A percentile compares a stretch with the other conserved stretches of the same genome.
Conservation (phyloP, 2,113 vertebrate genomes). For the Actinemys pallida region DNA sequence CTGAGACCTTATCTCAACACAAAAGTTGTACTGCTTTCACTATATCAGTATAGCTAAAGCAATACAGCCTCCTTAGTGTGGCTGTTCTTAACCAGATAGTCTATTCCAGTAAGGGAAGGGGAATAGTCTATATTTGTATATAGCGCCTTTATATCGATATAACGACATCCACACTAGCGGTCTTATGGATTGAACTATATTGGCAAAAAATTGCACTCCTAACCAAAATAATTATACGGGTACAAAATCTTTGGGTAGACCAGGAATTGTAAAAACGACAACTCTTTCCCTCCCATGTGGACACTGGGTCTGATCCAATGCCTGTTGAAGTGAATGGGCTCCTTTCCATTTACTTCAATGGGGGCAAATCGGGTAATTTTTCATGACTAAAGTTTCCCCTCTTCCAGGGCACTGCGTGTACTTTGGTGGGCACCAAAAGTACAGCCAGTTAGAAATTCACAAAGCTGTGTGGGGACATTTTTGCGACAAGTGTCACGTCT, state of each 20-base stretch:
- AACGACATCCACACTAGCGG: not conserved
- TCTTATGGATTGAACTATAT: not conserved
- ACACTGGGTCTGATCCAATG: not conserved
- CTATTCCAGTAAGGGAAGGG: slow-evolving; percentile 14
- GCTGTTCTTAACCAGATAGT: not conserved
- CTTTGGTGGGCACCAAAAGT: not conserved
- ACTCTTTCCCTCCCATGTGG: not conserved
- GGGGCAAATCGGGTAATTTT: not conserved
- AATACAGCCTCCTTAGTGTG: not conserved
- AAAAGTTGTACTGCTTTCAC: not conserved
- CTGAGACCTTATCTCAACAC: not conserved
- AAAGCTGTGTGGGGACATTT: not conserved
- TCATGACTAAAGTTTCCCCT: not conserved
- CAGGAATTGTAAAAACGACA: not conserved
- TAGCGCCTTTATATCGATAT: not conserved
- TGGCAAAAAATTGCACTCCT: slow-evolving; percentile 31
- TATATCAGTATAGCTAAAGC: not conserved
- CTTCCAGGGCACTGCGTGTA: not conserved
- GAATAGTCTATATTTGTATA: not conserved
- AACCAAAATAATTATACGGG: not conserved
- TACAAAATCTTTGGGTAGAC: not conserved
- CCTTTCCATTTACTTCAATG: not conserved
- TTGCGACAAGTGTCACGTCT: not conserved
- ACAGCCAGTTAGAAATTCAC: not conserved
- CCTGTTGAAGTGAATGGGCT: accelerated